Evolutionary conservation across 2,797 vertebrate genomes (phyloP), one percentile per base, ranked within the genome.

Genomic region (Pelobates cultripes): DNA sequence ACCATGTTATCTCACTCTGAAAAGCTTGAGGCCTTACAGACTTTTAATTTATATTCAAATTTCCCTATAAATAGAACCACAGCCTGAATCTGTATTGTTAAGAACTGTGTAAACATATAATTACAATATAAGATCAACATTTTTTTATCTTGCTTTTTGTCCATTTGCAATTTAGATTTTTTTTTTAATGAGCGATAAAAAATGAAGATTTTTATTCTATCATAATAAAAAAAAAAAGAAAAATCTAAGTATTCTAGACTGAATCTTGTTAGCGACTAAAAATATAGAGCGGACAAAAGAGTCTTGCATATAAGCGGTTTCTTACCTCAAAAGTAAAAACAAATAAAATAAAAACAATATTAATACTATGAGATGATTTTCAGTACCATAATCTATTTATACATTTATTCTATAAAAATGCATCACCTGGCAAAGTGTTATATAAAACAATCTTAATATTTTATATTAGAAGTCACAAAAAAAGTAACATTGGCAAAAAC

Each of bases 21-120:
- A 79, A 45, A 70, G 72, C 77, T 79, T 43, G 12, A 79, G 77
- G 82, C 77, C 66, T 75, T n/a, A 12, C 57, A 79, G 67, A 42
- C 72, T 64, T 84, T 84, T 79, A 64, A 84, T 84, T 84, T 79
- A 79, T 75, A 84, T 84, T 79, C 73, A 79, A 84, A 84, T 84
- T 79, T 76, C 67, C 57, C 72, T 79, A 67, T 71, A 75, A 84
- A 84, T 84, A 75, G 73, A 75, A 64, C 4, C 41, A 51, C 68
- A 71, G 77, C 60, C 67, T n/a, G 53, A 64, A 51, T 71, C 60
- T 75, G 60, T 41, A 43, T 45, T 64, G 71, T 15, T 14, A 17
- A 53, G 42, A 40, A 17, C 9, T n/a, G 28, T 64, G 82, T 71
- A 79, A 71, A 79, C 70, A 79, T 47, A 70, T 71, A 66, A 75